These are phyloP conservation scores for Anisognathus igniventris DNA, from an alignment of 2,797 vertebrate species.

Conservation along the genomic window DNA sequence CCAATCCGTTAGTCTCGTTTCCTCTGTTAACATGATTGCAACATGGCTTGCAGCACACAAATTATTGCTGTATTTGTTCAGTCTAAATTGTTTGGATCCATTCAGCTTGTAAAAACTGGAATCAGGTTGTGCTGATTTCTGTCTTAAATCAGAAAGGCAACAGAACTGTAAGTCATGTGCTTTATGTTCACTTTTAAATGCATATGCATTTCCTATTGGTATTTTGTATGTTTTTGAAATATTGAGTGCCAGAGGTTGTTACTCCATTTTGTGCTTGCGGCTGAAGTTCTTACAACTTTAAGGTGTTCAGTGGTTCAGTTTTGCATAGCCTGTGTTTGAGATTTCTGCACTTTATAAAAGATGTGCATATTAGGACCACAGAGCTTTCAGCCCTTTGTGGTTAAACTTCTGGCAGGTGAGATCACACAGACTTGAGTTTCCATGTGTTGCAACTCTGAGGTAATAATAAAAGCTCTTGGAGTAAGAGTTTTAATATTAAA, in stretches of 20 bases:
- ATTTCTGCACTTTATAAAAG: neutral
- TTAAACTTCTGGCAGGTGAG: neutral
- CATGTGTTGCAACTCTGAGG: neutral
- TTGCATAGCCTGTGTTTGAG: neutral
- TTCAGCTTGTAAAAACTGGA: neutral
- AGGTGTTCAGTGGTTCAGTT: neutral
- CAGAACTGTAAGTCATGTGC: neutral
- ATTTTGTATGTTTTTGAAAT: neutral
- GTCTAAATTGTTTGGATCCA: neutral
- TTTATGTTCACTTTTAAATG: neutral
- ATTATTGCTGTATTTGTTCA: neutral
- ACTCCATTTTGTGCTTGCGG: neutral
- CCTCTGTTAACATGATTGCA: neutral
- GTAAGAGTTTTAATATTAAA: neutral
- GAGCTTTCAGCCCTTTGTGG: neutral
- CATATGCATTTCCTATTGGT: neutral
- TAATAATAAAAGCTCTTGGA: neutral
- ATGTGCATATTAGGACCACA: neutral
- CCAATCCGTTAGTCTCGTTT: neutral
- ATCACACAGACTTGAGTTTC: neutral
- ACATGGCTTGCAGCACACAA: neutral
- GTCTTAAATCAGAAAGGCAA: neutral
- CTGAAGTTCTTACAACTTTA: neutral
- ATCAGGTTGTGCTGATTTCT: neutral
- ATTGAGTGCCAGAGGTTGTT: neutral